Conservation (phyloP, 2,797 vertebrate genomes). For the Brotogeris chrysoptera region DNA sequence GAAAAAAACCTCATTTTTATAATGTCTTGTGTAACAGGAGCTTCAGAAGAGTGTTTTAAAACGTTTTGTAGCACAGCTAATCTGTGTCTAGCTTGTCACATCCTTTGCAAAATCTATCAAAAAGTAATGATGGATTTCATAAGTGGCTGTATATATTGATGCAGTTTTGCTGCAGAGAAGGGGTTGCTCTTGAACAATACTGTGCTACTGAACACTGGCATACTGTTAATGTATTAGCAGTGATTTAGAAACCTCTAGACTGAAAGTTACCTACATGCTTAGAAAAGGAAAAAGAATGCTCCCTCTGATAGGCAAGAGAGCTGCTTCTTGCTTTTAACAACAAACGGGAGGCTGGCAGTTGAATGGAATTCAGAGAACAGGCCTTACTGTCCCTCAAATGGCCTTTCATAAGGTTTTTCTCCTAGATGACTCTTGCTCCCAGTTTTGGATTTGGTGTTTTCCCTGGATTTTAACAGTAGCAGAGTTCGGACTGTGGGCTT, state of each 20-base stretch:
- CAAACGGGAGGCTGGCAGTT: not conserved
- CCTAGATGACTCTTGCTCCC: not conserved
- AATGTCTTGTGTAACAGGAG: not conserved
- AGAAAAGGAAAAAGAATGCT: not conserved
- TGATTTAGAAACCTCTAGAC: not conserved
- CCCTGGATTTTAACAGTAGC: not conserved
- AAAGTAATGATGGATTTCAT: not conserved
- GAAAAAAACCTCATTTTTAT: not conserved
- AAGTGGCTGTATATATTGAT: not conserved
- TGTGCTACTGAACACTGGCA: not conserved
- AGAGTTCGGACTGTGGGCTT: not conserved
- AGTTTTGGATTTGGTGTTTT: not conserved
- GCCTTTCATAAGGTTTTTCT: not conserved
- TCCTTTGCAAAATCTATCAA: not conserved
- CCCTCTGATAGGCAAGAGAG: not conserved
- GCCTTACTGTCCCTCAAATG: not conserved
- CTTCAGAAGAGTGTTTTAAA: not conserved
- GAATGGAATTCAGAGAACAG: not conserved
- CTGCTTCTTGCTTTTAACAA: not conserved
- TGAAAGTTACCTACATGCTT: fast-evolving
- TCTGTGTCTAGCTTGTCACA: not conserved
- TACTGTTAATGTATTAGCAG: not conserved
- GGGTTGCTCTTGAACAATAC: not conserved
- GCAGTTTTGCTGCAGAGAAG: not conserved
- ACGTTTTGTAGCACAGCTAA: not conserved